Evolutionary conservation across 2,888 invertebrate genomes (phyloP).

Genomic region (Sinohyriopsis cumingii): DNA sequence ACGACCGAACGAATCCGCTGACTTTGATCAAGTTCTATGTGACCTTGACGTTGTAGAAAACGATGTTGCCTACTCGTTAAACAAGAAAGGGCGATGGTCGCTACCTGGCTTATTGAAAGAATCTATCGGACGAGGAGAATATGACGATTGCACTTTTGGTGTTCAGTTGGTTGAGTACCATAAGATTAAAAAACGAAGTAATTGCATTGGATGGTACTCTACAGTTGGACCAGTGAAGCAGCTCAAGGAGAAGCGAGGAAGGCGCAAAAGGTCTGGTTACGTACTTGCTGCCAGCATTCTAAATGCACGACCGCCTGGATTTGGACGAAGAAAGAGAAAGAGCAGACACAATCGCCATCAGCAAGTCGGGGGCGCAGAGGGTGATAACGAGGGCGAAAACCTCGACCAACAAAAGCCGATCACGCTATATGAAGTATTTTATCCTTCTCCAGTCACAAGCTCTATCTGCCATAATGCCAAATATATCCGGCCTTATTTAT

Average conservation of each 20-base stretch:
- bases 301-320: conserved; percentile 6
- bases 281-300: conserved; percentile 29
- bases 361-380: background rate
- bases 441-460: conserved; percentile 37
- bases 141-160: conserved; percentile 24
- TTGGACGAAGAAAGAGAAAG: conserved; percentile 4
- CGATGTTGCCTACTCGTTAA: conserved; percentile 49
- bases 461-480: conserved; percentile 44
- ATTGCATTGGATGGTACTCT: conserved; percentile 30
- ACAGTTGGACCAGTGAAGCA: conserved; percentile 16
- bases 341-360: conserved; percentile 2
- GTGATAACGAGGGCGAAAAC: conserved; percentile 2
- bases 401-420: conserved; percentile 20
- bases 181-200: conserved; percentile 26
- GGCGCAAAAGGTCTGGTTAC: conserved; percentile 21
- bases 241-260: conserved; percentile 13
- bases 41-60: conserved; percentile 18
- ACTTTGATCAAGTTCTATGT: conserved; percentile 4
- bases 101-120: conserved; percentile 44
- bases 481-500: conserved; percentile 20
- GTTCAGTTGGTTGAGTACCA: conserved; percentile 41
- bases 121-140: conserved; percentile 17
- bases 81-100: conserved; percentile 56
- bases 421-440: conserved; percentile 32
- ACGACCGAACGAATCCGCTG: conserved; percentile 3